Evolutionary conservation across 2,113 vertebrate species (phyloP).

Genomic region (Nothocercus nigrocapillus): DNA sequence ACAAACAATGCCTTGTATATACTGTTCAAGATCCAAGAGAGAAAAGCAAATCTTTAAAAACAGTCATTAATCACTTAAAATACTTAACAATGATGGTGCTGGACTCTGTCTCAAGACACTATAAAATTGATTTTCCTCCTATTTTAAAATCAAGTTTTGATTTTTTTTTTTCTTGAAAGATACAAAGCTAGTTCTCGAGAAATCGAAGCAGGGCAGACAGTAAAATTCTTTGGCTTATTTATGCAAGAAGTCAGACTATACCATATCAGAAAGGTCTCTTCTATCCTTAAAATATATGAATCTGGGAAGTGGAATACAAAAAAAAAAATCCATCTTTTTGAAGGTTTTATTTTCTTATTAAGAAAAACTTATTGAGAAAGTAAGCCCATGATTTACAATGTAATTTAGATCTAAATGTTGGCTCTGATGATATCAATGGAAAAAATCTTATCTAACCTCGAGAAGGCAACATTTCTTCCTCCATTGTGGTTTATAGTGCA

Average conservation of each 20-base stretch:
- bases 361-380: background rate
- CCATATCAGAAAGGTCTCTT: background rate
- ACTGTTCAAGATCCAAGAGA: background rate
- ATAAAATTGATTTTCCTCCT: background rate
- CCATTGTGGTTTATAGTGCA: background rate
- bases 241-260: background rate
- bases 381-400: background rate
- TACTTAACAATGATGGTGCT: background rate
- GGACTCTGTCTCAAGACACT: background rate
- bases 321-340: background rate
- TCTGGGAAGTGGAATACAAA: background rate
- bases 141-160: background rate
- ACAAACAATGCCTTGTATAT: background rate
- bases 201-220: background rate
- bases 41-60: background rate
- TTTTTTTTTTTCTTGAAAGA: background rate
- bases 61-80: background rate
- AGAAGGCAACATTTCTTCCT: background rate
- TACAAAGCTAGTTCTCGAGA: background rate
- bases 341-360: background rate
- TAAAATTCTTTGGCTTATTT: background rate
- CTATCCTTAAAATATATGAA: background rate
- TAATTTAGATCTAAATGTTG: background rate
- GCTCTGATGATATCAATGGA: background rate
- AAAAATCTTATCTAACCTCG: background rate